Conservation (phyloP, 2,113 vertebrate genomes). For the Oceanites oceanicus region DNA sequence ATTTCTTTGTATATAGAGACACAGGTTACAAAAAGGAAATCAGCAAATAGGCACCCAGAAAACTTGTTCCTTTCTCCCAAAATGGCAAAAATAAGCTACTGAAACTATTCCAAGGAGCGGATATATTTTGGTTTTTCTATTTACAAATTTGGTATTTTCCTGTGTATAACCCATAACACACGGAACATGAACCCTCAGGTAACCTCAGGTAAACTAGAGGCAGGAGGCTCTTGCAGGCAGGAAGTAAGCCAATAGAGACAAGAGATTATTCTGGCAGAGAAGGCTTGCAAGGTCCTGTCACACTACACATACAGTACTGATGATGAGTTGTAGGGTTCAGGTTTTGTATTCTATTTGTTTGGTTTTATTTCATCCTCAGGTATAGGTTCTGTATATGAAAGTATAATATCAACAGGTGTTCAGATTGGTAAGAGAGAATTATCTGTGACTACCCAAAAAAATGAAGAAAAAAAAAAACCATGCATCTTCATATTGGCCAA, state of each 20-base stretch:
- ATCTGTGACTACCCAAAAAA: background rate
- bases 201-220: background rate
- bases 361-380: background rate
- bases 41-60: background rate
- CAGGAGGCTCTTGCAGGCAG: background rate
- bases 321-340: fast-evolving
- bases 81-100: background rate
- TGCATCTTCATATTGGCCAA: background rate
- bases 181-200: background rate
- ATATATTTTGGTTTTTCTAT: background rate
- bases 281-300: fast-evolving
- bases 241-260: background rate
- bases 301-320: fast-evolving
- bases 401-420: background rate
- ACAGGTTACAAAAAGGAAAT: background rate
- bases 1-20: background rate
- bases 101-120: background rate
- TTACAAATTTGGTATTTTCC: background rate
- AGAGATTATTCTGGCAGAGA: background rate
- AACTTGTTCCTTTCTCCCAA: background rate
- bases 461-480: background rate
- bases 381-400: background rate
- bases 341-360: background rate
- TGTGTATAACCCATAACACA: background rate
- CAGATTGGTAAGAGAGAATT: background rate